Conservation (phyloP, 2,797 vertebrate species). For the Cyclopterus lumpus region DNA sequence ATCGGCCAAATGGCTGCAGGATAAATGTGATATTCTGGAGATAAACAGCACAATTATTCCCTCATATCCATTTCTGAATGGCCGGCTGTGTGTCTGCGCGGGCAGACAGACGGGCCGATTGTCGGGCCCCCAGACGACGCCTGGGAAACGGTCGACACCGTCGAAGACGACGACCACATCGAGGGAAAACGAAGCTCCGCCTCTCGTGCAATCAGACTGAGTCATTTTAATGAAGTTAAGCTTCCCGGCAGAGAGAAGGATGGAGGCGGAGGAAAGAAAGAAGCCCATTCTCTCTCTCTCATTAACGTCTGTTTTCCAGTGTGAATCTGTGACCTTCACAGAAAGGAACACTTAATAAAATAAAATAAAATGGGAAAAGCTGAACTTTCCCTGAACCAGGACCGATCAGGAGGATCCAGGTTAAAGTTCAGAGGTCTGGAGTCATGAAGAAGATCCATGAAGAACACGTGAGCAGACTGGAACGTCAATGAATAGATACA, state of each 20-base stretch:
- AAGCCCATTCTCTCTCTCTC: slow-evolving; percentile 8
- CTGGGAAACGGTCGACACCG: slow-evolving; percentile 33
- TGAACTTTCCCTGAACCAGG: slow-evolving; percentile 53
- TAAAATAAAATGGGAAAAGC: slow-evolving; percentile 10
- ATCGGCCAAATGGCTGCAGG: slow-evolving; percentile 39
- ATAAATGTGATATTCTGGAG: slow-evolving; percentile 51
- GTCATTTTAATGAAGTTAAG: slow-evolving; percentile 63
- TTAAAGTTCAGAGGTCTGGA: neutral
- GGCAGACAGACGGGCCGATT: slow-evolving; percentile 59
- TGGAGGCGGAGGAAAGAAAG: slow-evolving; percentile 12
- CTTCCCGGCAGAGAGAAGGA: slow-evolving; percentile 24
- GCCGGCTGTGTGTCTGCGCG: slow-evolving; percentile 42
- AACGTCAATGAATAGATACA: neutral
- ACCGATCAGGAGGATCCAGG: neutral
- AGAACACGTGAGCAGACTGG: neutral
- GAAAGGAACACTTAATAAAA: slow-evolving; percentile 19
- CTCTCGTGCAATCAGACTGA: slow-evolving; percentile 38
- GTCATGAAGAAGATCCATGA: neutral
- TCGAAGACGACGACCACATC: slow-evolving; percentile 43
- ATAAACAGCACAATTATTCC: slow-evolving; percentile 55
- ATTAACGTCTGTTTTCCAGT: slow-evolving; percentile 31
- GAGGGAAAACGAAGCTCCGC: neutral
- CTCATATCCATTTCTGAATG: slow-evolving; percentile 50
- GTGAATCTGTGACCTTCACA: slow-evolving; percentile 45
- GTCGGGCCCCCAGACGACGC: slow-evolving; percentile 50